Conservation (phyloP, 2,797 vertebrate genomes). For the Heterohyrax brucei region DNA sequence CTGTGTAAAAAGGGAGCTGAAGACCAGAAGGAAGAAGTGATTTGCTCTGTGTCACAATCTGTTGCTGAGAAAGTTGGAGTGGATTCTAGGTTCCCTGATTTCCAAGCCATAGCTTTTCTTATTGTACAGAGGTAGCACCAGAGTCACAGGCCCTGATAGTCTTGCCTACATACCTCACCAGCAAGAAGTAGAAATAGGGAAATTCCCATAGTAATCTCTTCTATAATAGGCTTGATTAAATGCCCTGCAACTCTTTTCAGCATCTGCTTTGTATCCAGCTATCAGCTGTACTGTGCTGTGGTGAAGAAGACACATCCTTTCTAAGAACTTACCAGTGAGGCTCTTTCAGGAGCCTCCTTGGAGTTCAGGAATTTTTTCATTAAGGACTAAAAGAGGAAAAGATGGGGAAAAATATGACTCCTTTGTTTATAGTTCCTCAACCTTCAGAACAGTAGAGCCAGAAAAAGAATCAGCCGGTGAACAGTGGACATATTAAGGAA, state of each 20-base stretch:
- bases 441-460: neutral
- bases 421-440: neutral
- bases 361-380: neutral
- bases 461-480: neutral
- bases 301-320: neutral
- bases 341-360: neutral
- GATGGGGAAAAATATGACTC: neutral
- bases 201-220: fast-evolving
- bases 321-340: neutral
- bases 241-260: fast-evolving
- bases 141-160: neutral
- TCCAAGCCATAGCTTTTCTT: too few species aligned
- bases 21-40: neutral
- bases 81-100: neutral
- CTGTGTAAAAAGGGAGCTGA: neutral
- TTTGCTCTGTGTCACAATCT: neutral
- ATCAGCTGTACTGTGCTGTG: neutral
- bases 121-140: neutral
- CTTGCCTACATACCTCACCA: neutral
- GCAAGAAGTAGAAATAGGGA: neutral
- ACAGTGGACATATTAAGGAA: neutral
- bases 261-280: neutral
- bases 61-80: neutral
- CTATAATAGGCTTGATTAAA: neutral
- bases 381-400: neutral